Evolutionary conservation across 2,888 invertebrate species (phyloP).

Genomic region (Rhagophthalmus giganteus): DNA sequence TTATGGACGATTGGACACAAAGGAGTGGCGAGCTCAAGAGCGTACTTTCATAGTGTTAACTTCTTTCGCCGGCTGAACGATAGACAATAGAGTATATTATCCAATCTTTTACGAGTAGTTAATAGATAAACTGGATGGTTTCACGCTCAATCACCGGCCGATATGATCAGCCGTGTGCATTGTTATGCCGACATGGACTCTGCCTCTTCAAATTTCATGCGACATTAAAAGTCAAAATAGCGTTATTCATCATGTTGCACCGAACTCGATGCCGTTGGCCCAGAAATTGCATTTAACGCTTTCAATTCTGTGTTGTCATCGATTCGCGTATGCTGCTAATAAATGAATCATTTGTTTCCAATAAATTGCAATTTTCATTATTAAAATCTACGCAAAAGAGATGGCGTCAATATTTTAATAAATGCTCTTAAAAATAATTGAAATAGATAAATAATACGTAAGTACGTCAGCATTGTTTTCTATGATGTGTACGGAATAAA

Average conservation of each 20-base stretch:
- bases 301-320: constrained; percentile 28
- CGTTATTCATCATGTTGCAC: constrained; percentile 50
- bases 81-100: constrained; percentile 51
- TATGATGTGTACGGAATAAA: too few relatives aligned
- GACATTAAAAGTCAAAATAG: constrained; percentile 56
- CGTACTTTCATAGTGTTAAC: constrained; percentile 39
- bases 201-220: constrained; percentile 57
- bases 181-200: constrained; percentile 53
- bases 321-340: constrained; percentile 5
- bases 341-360: constrained; percentile 10
- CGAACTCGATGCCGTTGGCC: constrained; percentile 26
- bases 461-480: too few relatives aligned
- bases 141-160: constrained; percentile 55
- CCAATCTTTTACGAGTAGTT: constrained; percentile 51
- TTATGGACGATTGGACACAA: constrained; percentile 42
- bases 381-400: neutral
- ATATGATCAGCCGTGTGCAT: constrained; percentile 53
- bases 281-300: constrained; percentile 27
- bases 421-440: too few relatives aligned
- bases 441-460: too few relatives aligned
- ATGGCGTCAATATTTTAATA: neutral
- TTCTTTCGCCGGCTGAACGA: constrained; percentile 42
- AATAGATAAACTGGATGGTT: constrained; percentile 57
- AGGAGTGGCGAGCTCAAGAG: constrained; percentile 41
- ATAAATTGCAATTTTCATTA: neutral